Conservation (phyloP, 2,888 invertebrate species). For the Hipparchia semele region DNA sequence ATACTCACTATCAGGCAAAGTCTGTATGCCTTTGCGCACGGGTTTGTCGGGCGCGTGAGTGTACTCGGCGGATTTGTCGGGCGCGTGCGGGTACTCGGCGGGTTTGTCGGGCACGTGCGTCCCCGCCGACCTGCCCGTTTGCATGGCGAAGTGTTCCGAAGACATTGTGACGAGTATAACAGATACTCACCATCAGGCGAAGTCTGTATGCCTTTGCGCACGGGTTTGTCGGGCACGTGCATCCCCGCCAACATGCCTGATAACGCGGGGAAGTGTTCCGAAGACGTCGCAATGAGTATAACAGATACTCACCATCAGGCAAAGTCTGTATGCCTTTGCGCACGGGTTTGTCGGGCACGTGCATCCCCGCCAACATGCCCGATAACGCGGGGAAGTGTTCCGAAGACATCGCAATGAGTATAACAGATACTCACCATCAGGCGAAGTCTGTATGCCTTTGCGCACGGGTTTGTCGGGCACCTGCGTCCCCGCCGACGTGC, state of each 20-base stretch:
- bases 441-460: slow-evolving; percentile 7
- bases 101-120: slow-evolving; percentile 39
- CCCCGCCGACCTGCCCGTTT: slow-evolving; percentile 93
- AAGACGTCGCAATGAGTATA: not conserved
- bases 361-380: not conserved
- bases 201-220: slow-evolving; percentile 95
- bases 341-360: not conserved
- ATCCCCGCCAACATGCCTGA: slow-evolving; percentile 93
- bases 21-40: slow-evolving; percentile 94
- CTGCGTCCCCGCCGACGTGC: not conserved
- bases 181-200: slow-evolving; percentile 91
- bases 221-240: slow-evolving; percentile 35
- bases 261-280: slow-evolving; percentile 98
- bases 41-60: not conserved
- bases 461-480: not conserved
- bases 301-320: slow-evolving; percentile 31
- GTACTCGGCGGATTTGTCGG: not conserved
- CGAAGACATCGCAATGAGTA: not conserved
- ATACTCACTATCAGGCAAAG: slow-evolving; percentile 92
- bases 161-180: not conserved
- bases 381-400: not conserved
- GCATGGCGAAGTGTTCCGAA: slow-evolving; percentile 98
- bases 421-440: slow-evolving; percentile 31
- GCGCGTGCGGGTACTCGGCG: slow-evolving; percentile 16
- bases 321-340: slow-evolving; percentile 53